phyloP scores from a whole-genome alignment of 2,113 vertebrate species.

The Acrocephalus arundinaceus region DNA sequence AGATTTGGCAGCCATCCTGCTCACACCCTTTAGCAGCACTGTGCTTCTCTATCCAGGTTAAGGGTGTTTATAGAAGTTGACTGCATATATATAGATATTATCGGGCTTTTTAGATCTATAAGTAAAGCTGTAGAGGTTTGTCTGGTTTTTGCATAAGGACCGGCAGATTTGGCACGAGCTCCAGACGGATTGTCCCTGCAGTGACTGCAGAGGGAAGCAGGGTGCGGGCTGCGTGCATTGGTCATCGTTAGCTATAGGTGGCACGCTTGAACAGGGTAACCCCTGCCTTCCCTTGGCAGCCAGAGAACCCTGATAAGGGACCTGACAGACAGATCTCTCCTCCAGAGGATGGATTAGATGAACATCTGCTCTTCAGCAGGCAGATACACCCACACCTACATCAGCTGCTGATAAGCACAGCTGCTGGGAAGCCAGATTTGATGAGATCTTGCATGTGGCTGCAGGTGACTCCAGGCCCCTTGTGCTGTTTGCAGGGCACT shows the following conservation, averaged over 20 bases:
- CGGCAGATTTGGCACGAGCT: background rate
- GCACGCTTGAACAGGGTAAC: background rate
- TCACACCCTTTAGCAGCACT: background rate
- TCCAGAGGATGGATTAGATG: background rate
- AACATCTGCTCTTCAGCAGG: background rate
- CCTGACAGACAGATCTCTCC: background rate
- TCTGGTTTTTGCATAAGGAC: background rate
- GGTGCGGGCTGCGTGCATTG: background rate
- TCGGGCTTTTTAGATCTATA: background rate
- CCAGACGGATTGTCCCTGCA: rapidly evolving
- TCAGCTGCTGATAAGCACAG: background rate
- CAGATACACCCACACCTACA: background rate
- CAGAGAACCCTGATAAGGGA: background rate
- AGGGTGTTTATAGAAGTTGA: background rate
- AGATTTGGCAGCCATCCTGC: background rate
- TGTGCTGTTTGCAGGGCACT: background rate
- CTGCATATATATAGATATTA: background rate
- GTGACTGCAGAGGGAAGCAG: background rate
- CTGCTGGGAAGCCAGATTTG: background rate
- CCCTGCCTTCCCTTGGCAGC: background rate
- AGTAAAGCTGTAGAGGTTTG: background rate
- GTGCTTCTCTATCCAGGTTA: background rate
- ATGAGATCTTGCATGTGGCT: background rate
- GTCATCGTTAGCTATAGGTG: background rate
- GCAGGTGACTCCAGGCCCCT: background rate